phyloP scores from a whole-genome alignment of 2,113 vertebrate species.

The Piliocolobus tephrosceles region DNA sequence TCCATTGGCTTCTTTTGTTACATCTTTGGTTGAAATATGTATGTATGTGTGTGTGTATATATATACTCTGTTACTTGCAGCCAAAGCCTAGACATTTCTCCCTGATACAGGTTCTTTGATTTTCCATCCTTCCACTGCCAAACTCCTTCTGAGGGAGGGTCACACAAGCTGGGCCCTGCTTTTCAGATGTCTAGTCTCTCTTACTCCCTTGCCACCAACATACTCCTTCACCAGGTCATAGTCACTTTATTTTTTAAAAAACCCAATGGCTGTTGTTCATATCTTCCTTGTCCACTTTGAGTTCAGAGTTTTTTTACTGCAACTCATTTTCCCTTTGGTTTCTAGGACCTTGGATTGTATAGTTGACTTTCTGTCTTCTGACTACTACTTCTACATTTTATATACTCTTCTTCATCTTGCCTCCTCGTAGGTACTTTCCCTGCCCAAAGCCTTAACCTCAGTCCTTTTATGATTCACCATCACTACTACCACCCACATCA shows the following conservation, averaged over 20 bases:
- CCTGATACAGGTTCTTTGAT: background rate
- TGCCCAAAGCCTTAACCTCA: background rate
- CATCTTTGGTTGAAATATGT: background rate
- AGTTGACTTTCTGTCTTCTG: background rate
- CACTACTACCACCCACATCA: background rate
- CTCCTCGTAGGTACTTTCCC: background rate
- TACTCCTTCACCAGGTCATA: background rate
- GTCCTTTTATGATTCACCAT: background rate
- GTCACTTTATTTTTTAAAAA: conserved; percentile 9
- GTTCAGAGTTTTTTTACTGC: background rate
- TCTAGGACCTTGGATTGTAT: background rate
- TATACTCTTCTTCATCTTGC: background rate
- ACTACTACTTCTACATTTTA: background rate
- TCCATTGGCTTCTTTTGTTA: conserved; percentile 15
- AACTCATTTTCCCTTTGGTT: background rate
- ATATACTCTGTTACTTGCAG: conserved; percentile 32
- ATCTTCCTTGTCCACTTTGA: background rate
- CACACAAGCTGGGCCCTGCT: background rate
- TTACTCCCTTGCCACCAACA: background rate
- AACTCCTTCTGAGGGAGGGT: background rate
- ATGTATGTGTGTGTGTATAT: accelerated
- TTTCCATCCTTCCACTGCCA: background rate
- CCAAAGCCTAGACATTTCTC: background rate
- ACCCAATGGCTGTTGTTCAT: background rate
- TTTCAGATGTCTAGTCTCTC: background rate